Conservation (phyloP, 2,888 invertebrate genomes). For the Thecocarcelia acutangulata region DNA sequence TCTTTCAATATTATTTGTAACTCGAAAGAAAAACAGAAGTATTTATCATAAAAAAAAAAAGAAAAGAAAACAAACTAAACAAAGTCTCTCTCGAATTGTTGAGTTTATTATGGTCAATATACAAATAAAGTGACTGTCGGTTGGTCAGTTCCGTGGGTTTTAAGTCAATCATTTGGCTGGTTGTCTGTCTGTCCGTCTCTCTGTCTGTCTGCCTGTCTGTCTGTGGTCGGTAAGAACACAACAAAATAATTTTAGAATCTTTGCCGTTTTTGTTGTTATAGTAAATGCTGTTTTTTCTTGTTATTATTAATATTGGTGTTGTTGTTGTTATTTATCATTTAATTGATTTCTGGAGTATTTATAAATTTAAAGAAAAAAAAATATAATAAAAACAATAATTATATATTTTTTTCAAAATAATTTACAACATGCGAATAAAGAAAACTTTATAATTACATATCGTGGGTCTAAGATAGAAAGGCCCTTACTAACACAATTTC, state of each 20-base stretch:
- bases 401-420: constrained; percentile 29
- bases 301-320: constrained; percentile 52
- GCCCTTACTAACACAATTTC: too few relatives aligned
- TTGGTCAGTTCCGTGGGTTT: not conserved
- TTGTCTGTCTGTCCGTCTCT: constrained; percentile 1
- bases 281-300: constrained; percentile 56
- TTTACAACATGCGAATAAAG: constrained; percentile 58
- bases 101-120: constrained; percentile 41
- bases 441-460: not conserved
- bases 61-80: constrained; percentile 10
- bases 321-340: constrained; percentile 63
- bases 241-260: constrained; percentile 50
- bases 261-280: constrained; percentile 38
- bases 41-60: constrained; percentile 4
- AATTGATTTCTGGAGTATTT: constrained; percentile 66
- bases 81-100: constrained; percentile 35
- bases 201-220: constrained; percentile 35
- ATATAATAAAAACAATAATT: constrained; percentile 8
- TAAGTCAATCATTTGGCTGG: constrained; percentile 34
- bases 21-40: constrained; percentile 47
- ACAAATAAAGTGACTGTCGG: constrained; percentile 27
- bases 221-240: constrained; percentile 56
- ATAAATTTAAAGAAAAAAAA: constrained; percentile 48
- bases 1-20: constrained; percentile 58
- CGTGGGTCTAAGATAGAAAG: too few relatives aligned